Base-by-base conservation (phyloP, 2,888 invertebrate species). In the Coenonympha arcania region DNA sequence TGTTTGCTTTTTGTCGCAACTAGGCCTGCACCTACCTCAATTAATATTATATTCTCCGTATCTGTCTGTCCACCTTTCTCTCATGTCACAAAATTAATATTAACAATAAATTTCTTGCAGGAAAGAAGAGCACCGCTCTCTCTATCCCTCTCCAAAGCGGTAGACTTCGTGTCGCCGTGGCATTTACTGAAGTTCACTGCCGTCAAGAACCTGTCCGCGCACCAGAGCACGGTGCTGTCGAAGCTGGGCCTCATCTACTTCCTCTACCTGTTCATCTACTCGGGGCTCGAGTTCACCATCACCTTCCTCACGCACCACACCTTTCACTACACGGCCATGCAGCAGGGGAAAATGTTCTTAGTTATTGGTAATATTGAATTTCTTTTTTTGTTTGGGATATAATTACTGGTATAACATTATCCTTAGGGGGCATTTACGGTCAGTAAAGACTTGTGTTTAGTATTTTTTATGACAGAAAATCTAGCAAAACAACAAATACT, bases 311-410 rank as follows among this genome's bases (percentile, higher is more conserved):
- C 97, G 47, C 98, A 98, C 84, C 92, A 95, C 66, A 90, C 93
- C 30, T 98, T 98, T 75, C 89, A 92, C 44, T 98, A 95, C 74
- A 92, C 92, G 48, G 95, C 97, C 37, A 95, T 97, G 93, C 94
- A 98, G 77, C 99, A 99, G 82, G 99, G 99, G 4, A 95, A 94
- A 89, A 97, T 99, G 95, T 99, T 98, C 76, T 90, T 98, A 64
- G 93, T 93, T 48, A 95, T 97, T 66, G 99, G 98, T 79, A 73
- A 24, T 16, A 16, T 45, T 5, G 34, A n/a, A n/a, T n/a, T n/a
- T n/a, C n/a, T n/a, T n/a, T n/a, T n/a, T n/a, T n/a, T n/a, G n/a
- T n/a, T n/a, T n/a, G n/a, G n/a, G n/a, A n/a, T n/a, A n/a, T n/a
- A n/a, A n/a, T n/a, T n/a, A n/a, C n/a, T n/a, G n/a, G n/a, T n/a